A percentile compares a stretch with the other conserved stretches of the same genome.
Evolutionary conservation across 1,140 invertebrate species (phyloP).

Genomic region (Drosophila pruinosa): DNA sequence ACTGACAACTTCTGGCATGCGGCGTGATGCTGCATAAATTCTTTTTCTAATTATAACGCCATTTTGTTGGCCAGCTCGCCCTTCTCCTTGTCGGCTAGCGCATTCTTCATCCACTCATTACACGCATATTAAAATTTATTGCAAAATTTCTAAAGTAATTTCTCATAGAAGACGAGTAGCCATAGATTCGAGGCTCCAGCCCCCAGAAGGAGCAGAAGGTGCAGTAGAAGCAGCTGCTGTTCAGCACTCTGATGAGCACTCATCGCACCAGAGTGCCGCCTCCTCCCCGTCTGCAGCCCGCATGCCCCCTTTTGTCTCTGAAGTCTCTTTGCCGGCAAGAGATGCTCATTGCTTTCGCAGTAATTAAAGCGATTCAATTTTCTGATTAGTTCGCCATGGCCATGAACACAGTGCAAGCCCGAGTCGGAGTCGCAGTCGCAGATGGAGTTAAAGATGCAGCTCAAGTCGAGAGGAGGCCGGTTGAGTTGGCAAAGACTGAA

Average conservation of each 20-base stretch:
- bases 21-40: constrained; percentile 51
- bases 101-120: constrained; percentile 77
- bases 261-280: constrained; percentile 22
- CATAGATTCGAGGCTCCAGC: constrained; percentile 8
- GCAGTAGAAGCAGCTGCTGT: constrained; percentile 2
- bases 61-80: constrained; percentile 38
- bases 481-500: constrained; percentile 18
- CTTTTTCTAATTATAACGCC: constrained; percentile 68
- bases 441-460: background rate
- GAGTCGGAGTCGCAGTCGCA: constrained; percentile 53
- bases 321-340: constrained; percentile 19
- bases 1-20: constrained; percentile 6
- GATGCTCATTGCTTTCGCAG: constrained; percentile 75
- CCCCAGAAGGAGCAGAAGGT: constrained; percentile 9
- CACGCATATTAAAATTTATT: constrained; percentile 82
- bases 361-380: constrained; percentile 82
- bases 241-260: constrained; percentile 35
- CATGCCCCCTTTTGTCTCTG: constrained; percentile 10
- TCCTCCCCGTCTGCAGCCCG: background rate
- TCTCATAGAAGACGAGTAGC: constrained; percentile 76
- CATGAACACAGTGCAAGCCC: constrained; percentile 63
- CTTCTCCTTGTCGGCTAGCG: constrained; percentile 1
- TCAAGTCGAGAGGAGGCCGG: background rate
- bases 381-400: constrained; percentile 80
- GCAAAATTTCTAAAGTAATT: constrained; percentile 76